A percentile compares a stretch with the other conserved stretches of the same genome.
phyloP scores from a whole-genome alignment of 2,113 vertebrate species.

The Myxocyprinus asiaticus region DNA sequence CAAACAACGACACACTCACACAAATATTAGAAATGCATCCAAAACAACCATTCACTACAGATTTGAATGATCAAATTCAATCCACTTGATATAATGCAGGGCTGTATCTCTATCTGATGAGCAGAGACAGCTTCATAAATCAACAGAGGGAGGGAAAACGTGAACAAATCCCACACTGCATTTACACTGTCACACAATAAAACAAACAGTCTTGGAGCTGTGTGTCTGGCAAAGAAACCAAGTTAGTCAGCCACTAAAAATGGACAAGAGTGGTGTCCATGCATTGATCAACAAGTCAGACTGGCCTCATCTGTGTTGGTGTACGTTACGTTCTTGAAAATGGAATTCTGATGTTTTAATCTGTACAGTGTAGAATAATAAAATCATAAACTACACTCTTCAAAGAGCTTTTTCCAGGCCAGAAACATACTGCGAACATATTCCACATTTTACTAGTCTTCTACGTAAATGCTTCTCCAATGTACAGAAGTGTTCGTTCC shows the following conservation, averaged over 20 bases:
- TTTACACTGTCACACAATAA: conserved; percentile 35
- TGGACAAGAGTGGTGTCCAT: not conserved
- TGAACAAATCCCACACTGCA: not conserved
- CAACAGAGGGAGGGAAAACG: not conserved
- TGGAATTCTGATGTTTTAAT: too few relatives aligned
- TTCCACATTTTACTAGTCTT: too few relatives aligned
- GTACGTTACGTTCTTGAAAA: too few relatives aligned
- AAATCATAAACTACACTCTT: too few relatives aligned
- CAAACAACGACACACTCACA: not conserved
- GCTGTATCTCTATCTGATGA: conserved; percentile 1
- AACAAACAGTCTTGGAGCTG: conserved; percentile 11
- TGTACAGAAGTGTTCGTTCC: too few relatives aligned
- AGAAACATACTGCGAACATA: too few relatives aligned
- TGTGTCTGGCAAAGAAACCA: not conserved
- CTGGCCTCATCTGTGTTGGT: not conserved
- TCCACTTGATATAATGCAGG: conserved; percentile 35
- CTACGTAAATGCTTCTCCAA: too few relatives aligned
- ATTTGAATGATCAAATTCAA: conserved; percentile 36
- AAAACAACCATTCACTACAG: conserved; percentile 31
- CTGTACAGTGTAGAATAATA: too few relatives aligned
- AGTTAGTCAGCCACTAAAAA: conserved; percentile 28
- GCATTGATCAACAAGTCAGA: not conserved
- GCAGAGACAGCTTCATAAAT: not conserved
- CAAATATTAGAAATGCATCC: conserved; percentile 27
- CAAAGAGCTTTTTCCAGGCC: too few relatives aligned